These are phyloP conservation scores for Chlorodrepanis virens DNA, from an alignment of 2,113 vertebrate species.

Conservation along the genomic window DNA sequence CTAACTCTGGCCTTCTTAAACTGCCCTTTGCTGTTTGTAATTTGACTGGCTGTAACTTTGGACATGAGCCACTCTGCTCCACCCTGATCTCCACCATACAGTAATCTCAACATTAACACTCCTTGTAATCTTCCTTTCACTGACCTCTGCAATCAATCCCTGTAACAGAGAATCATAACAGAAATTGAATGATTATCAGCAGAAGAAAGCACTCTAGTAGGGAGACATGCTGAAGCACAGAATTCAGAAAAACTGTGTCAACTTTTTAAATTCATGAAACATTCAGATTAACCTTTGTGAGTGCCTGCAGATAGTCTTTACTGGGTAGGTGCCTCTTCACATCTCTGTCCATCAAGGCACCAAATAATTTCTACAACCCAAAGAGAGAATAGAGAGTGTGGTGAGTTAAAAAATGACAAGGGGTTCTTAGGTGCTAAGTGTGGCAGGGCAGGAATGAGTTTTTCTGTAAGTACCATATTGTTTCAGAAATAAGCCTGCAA, in stretches of 20 bases:
- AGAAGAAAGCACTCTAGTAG: not conserved
- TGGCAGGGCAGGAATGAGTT: not conserved
- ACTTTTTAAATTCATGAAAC: not conserved
- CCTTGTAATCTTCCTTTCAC: not conserved
- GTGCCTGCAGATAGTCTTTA: not conserved
- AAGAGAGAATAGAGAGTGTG: not conserved
- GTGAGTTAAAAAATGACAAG: not conserved
- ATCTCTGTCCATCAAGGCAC: not conserved
- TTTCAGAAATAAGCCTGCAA: constrained; percentile 44
- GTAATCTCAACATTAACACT: not conserved
- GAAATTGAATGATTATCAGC: not conserved
- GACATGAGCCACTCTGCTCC: not conserved
- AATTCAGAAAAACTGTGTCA: not conserved
- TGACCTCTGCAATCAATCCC: constrained; percentile 21
- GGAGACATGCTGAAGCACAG: not conserved
- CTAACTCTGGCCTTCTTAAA: not conserved
- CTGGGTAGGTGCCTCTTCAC: not conserved
- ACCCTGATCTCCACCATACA: not conserved
- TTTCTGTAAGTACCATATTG: not conserved
- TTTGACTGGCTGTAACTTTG: not conserved
- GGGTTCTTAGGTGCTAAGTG: not conserved
- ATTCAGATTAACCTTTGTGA: not conserved
- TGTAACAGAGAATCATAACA: not conserved
- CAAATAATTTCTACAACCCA: not conserved
- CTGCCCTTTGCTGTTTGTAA: not conserved